Evolutionary conservation across 1,140 invertebrate genomes (phyloP).

Genomic region (Batillaria attramentaria): DNA sequence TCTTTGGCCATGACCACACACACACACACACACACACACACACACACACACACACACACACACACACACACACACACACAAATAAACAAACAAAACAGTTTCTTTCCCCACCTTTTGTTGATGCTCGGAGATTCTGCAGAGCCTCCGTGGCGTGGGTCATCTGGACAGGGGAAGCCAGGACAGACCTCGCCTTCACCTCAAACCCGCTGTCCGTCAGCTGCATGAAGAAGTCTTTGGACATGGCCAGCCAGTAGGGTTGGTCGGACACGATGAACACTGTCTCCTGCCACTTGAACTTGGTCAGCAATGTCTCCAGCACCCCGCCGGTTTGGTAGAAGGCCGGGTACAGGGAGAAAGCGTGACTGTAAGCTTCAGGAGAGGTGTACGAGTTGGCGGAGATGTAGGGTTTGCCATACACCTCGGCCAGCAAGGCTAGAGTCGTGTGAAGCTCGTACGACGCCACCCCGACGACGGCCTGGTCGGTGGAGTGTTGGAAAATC

Average conservation of each 20-base stretch:
- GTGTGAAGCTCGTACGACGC: background rate
- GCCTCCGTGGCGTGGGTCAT: background rate
- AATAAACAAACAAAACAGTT: background rate
- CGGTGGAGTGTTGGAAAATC: background rate
- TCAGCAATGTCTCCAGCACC: background rate
- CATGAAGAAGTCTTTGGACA: background rate
- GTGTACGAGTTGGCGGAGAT: conserved; percentile 9
- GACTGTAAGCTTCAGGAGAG: background rate
- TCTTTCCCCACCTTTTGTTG: background rate
- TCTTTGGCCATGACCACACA: too few relatives aligned
- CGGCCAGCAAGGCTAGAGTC: background rate
- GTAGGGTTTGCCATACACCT: background rate
- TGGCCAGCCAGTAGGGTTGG: background rate
- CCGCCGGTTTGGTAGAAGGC: background rate
- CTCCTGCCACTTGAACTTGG: background rate
- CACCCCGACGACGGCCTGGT: background rate
- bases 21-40: background rate
- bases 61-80: background rate
- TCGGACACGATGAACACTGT: background rate
- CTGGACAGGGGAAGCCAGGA: background rate
- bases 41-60: background rate
- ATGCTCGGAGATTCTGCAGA: background rate
- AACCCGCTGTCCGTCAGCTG: background rate
- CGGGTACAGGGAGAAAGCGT: background rate
- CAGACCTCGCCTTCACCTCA: background rate